phyloP scores from a whole-genome alignment of 2,888 invertebrate genomes.

The Branchinecta sandiegonensis region DNA sequence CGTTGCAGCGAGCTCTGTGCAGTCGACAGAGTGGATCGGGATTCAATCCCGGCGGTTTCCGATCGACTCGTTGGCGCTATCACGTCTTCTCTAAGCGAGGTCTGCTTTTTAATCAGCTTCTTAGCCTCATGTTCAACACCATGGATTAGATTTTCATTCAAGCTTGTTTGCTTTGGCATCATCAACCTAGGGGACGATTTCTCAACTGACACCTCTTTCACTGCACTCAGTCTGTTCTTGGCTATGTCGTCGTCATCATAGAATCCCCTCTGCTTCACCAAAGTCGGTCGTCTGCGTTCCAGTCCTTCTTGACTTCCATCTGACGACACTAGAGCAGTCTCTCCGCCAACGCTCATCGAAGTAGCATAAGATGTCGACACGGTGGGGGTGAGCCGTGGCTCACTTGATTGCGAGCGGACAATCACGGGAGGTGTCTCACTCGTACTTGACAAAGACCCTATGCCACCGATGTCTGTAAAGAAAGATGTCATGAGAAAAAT shows the following conservation, averaged over 20 bases:
- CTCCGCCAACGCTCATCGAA: neutral
- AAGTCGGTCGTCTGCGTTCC: conserved; percentile 41
- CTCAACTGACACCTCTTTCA: conserved; percentile 46
- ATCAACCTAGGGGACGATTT: conserved; percentile 57
- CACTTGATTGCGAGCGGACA: conserved; percentile 6
- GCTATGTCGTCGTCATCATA: conserved; percentile 34
- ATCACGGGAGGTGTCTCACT: neutral
- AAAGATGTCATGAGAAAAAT: neutral
- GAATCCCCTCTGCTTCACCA: conserved; percentile 74
- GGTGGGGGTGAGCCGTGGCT: neutral
- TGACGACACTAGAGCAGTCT: neutral
- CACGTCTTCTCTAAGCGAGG: conserved; percentile 19
- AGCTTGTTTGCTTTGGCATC: conserved; percentile 73
- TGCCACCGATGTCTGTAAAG: neutral
- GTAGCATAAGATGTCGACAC: neutral
- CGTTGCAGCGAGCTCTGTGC: conserved; percentile 12
- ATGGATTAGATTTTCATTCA: conserved; percentile 71
- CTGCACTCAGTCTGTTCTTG: neutral
- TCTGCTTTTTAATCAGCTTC: conserved; percentile 40
- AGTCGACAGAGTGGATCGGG: neutral
- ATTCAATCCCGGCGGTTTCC: neutral
- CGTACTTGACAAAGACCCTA: neutral
- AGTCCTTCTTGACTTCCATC: neutral
- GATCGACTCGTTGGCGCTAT: conserved; percentile 16
- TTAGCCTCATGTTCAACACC: conserved; percentile 62